Conservation (phyloP, 2,113 vertebrate species). For the Vimba vimba region DNA sequence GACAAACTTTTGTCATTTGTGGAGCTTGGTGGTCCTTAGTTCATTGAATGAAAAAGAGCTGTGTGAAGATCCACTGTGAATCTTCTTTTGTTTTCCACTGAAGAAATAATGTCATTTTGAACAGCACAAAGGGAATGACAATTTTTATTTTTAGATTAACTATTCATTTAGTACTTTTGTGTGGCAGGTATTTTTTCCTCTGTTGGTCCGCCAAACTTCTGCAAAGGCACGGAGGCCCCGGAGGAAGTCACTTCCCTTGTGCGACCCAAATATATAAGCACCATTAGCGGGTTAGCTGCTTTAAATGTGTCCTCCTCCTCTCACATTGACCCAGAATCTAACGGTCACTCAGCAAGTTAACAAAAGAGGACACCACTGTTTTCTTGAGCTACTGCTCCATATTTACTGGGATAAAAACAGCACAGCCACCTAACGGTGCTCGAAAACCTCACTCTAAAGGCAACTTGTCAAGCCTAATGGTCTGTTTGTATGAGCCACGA, state of each 20-base stretch:
- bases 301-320: conserved; percentile 47
- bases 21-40: neutral
- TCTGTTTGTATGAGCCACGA: conserved; percentile 23
- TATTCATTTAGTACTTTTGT: neutral
- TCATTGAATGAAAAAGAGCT: neutral
- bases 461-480: conserved; percentile 2
- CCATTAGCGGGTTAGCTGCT: conserved; percentile 55
- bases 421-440: neutral
- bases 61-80: neutral
- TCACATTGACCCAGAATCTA: conserved; percentile 74
- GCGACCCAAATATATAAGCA: conserved; percentile 62
- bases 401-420: neutral
- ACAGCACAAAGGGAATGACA: neutral
- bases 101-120: neutral
- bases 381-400: neutral
- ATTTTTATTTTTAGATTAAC: neutral
- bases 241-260: conserved; percentile 55
- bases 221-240: neutral
- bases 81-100: neutral
- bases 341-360: conserved; percentile 53
- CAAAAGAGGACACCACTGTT: conserved; percentile 27
- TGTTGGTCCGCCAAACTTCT: conserved; percentile 34
- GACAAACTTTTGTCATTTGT: neutral
- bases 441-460: neutral
- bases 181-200: neutral